phyloP scores from a whole-genome alignment of 2,888 invertebrate species.

The Dioctria rufipes region DNA sequence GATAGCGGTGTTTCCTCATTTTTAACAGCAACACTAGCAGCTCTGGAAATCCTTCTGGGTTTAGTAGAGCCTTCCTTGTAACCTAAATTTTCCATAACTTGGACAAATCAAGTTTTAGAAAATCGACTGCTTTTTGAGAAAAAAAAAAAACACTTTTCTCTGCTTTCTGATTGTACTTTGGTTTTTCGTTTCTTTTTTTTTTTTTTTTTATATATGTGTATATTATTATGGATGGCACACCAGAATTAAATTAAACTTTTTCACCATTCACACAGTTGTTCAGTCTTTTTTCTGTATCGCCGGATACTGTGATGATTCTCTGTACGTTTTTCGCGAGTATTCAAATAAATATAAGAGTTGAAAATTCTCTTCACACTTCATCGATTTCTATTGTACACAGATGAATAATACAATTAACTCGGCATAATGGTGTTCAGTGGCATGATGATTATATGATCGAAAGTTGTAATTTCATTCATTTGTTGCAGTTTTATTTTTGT shows the following conservation, averaged over 20 bases:
- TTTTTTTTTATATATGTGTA: neutral
- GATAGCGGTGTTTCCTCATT: slow-evolving; percentile 71
- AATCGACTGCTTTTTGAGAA: neutral
- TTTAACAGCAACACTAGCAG: slow-evolving; percentile 70
- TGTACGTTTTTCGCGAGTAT: slow-evolving; percentile 4
- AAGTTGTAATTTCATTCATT: no score
- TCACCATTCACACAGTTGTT: slow-evolving; percentile 24
- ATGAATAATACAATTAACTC: neutral
- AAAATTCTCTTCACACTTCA: slow-evolving; percentile 43
- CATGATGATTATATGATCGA: neutral
- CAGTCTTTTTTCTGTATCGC: slow-evolving; percentile 20
- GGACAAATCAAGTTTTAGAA: slow-evolving; percentile 25
- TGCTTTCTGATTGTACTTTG: neutral
- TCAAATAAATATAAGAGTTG: slow-evolving; percentile 12
- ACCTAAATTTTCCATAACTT: slow-evolving; percentile 77
- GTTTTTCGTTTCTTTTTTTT: neutral
- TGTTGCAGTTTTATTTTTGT: no score
- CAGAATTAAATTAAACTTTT: slow-evolving; percentile 37
- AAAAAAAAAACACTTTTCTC: neutral
- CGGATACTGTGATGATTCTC: slow-evolving; percentile 13
- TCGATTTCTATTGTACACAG: slow-evolving; percentile 20
- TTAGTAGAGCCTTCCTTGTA: slow-evolving; percentile 74
- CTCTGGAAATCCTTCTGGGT: slow-evolving; percentile 70
- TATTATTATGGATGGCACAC: slow-evolving; percentile 9
- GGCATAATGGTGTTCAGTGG: neutral